These are phyloP conservation scores for Macrosteles quadrilineatus DNA, from an alignment of 1,140 invertebrate species.

Conservation along the genomic window DNA sequence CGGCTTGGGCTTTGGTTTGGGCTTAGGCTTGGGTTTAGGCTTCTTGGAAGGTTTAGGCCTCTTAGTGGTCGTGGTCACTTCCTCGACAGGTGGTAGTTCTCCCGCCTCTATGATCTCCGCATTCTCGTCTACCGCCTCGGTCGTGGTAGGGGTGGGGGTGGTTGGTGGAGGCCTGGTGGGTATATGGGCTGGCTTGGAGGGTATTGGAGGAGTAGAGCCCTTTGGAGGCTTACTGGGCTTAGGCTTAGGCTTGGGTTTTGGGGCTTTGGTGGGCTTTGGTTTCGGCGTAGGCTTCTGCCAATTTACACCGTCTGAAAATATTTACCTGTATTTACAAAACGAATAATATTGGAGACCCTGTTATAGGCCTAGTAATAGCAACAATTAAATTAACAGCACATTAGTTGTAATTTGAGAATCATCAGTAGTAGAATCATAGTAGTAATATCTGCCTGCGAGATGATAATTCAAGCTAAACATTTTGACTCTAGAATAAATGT, in stretches of 20 bases:
- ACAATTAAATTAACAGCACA: no score
- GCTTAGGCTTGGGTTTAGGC: conserved; percentile 9
- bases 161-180: conserved; percentile 16
- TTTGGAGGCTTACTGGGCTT: conserved; percentile 28
- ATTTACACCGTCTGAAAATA: conserved; percentile 3
- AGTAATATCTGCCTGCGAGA: no score
- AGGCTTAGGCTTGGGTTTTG: conserved; percentile 23
- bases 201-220: conserved; percentile 16
- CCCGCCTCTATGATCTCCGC: background rate
- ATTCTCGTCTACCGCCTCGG: background rate
- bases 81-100: background rate
- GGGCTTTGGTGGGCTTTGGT: conserved; percentile 11
- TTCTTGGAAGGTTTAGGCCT: background rate
- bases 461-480: no score
- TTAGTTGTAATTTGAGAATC: no score
- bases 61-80: conserved; percentile 10
- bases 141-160: background rate
- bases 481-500: no score
- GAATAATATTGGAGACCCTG: no score
- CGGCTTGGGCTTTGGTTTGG: background rate
- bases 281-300: background rate
- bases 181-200: conserved; percentile 7
- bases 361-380: no score
- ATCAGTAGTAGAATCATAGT: no score
- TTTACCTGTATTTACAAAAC: no score